These are phyloP conservation scores for Amblyjoppa fuscipennis DNA, from an alignment of 2,888 invertebrate genomes.

Conservation along the genomic window DNA sequence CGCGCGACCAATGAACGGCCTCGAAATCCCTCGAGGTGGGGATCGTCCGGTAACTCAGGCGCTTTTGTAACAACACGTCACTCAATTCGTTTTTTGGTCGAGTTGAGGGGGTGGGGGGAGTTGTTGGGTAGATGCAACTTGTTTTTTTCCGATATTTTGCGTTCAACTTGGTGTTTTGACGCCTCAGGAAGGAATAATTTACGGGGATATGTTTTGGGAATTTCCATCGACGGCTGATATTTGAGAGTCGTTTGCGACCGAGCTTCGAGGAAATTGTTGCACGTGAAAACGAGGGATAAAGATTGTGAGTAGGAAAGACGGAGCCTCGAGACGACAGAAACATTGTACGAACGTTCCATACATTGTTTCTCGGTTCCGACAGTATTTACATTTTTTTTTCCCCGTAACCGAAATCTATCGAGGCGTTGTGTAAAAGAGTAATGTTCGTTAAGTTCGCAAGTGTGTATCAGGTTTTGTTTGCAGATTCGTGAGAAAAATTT, in stretches of 20 bases:
- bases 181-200: background rate
- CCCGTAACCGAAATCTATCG: background rate
- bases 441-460: background rate
- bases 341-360: background rate
- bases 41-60: slow-evolving; percentile 1
- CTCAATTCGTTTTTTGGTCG: slow-evolving; percentile 7
- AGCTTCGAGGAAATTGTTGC: background rate
- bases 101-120: background rate
- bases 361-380: background rate
- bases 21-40: background rate
- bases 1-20: background rate
- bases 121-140: slow-evolving; percentile 12
- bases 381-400: background rate
- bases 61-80: slow-evolving; percentile 8
- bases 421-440: background rate
- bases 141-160: slow-evolving; percentile 2
- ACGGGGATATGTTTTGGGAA: background rate
- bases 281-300: slow-evolving; percentile 15
- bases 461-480: background rate
- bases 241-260: background rate
- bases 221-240: background rate
- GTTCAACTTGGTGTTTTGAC: slow-evolving; percentile 1
- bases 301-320: slow-evolving; percentile 3
- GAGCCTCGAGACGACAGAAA: background rate
- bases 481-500: slow-evolving; percentile 5